Base-by-base conservation (phyloP, 2,888 invertebrate genomes). In the Eupithecia insigniata region DNA sequence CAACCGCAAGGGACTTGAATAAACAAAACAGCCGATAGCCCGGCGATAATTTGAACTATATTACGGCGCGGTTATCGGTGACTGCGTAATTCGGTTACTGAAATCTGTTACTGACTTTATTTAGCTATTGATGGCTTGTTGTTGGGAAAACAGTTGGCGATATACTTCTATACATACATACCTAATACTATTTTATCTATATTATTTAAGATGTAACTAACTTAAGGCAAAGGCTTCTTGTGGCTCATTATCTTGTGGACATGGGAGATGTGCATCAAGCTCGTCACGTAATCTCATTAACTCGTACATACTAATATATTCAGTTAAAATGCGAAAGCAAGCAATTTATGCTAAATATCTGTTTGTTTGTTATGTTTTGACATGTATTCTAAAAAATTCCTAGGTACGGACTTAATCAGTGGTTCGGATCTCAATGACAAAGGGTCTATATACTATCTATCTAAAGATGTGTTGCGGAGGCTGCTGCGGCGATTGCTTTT, bases 11-110 rank as follows among this genome's bases (percentile, higher is more conserved):
- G 82, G 81, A 82, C 84, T 86, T 87, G 88, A 89, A 89, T 89
- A 89, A 90, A 92, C 90, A 88, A 91, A 89, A 90, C 87, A 85
- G 83, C 85, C 87, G 83, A 90, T 91, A 86, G 86, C 80, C 85
- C 83, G 77, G 78, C 84, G 83, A 86, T 89, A 89, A 90, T 88
- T 89, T 85, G 76, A 79, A 82, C 78, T 81, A 82, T 83, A 86
- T 83, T 86, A 84, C 81, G 80, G 78, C 71, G 78, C 76, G 76
- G 81, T 80, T 80, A 78, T 77, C 76, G 76, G 69, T 68, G 78
- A 69, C 71, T 75, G 36, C 67, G 68, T 79, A 79, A 83, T 82
- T 68, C 72, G 26, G 70, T 74, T 67, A 67, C 69, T 66, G 32
- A 62, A 67, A 74, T 74, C 66, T 66, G 74, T 62, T 62, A 66